Evolutionary conservation across 1,140 invertebrate genomes (phyloP).

Genomic region (Acromyrmex charruanus): DNA sequence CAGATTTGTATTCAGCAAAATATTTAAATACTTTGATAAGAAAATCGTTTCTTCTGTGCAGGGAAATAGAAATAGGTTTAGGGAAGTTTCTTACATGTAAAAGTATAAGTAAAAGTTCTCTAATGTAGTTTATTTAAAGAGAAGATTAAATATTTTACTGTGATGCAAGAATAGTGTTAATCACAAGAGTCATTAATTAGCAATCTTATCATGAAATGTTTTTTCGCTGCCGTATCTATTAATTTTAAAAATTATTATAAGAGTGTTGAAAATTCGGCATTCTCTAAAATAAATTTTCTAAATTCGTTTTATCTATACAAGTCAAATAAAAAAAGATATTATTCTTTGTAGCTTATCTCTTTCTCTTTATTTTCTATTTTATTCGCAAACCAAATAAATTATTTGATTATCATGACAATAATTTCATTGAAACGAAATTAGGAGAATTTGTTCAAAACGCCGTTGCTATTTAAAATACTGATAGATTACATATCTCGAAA

Average conservation of each 20-base stretch:
- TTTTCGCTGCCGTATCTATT: not conserved
- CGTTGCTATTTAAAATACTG: too few species aligned
- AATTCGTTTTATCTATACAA: conserved; percentile 7
- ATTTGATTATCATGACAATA: not conserved
- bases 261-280: not conserved
- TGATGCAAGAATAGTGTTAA: not conserved
- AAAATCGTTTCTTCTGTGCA: too few species aligned
- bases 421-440: not conserved
- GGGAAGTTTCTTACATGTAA: not conserved
- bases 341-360: not conserved
- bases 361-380: not conserved
- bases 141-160: not conserved
- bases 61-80: not conserved
- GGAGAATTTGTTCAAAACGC: not conserved
- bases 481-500: not conserved
- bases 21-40: too few species aligned
- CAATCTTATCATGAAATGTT: not conserved
- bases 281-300: not conserved
- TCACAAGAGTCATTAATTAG: not conserved
- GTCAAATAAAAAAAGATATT: not conserved
- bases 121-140: not conserved
- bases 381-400: not conserved
- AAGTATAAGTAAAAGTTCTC: not conserved
- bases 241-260: conserved; percentile 1
- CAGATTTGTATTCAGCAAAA: too few species aligned